phyloP scores from a whole-genome alignment of 2,797 vertebrate species.

The Adelosebastes latens region DNA sequence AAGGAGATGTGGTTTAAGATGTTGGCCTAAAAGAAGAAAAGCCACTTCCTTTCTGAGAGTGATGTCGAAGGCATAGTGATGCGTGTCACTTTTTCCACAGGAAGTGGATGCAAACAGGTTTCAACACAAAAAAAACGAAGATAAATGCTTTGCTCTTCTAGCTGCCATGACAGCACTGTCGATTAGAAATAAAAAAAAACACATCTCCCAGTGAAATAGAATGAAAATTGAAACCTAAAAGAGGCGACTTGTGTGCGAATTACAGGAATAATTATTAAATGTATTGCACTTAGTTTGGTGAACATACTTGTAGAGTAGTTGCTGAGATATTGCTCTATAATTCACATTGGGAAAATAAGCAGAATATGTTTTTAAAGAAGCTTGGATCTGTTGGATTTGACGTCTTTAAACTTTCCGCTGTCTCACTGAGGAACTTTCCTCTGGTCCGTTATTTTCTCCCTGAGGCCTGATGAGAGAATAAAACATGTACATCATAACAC shows the following conservation, averaged over 20 bases:
- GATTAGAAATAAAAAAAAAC: not conserved
- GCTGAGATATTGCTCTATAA: slow-evolving; percentile 26
- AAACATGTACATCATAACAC: not conserved
- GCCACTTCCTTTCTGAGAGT: not conserved
- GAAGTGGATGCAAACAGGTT: not conserved
- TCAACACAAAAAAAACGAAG: not conserved
- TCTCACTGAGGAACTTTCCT: slow-evolving; percentile 67
- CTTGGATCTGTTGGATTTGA: not conserved
- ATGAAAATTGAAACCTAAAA: not conserved
- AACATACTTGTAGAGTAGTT: not conserved
- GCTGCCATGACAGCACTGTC: rapidly evolving
- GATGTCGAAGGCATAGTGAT: not conserved
- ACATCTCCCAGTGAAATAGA: not conserved
- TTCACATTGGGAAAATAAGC: slow-evolving; percentile 3
- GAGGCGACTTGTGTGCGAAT: too few species aligned
- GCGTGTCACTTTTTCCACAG: slow-evolving; percentile 5
- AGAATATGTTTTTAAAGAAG: not conserved
- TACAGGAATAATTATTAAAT: not conserved
- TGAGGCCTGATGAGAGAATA: slow-evolving; percentile 75
- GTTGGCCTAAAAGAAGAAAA: not conserved
- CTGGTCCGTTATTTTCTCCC: slow-evolving; percentile 73
- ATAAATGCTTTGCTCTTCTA: not conserved
- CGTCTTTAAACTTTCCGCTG: slow-evolving; percentile 77
- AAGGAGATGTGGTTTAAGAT: not conserved
- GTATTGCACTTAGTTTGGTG: slow-evolving; percentile 23